Percentiles rank a stretch among this genome's conserved stretches.
Conservation (phyloP, 2,797 vertebrate species). For the Gymnopithys bicolor region DNA sequence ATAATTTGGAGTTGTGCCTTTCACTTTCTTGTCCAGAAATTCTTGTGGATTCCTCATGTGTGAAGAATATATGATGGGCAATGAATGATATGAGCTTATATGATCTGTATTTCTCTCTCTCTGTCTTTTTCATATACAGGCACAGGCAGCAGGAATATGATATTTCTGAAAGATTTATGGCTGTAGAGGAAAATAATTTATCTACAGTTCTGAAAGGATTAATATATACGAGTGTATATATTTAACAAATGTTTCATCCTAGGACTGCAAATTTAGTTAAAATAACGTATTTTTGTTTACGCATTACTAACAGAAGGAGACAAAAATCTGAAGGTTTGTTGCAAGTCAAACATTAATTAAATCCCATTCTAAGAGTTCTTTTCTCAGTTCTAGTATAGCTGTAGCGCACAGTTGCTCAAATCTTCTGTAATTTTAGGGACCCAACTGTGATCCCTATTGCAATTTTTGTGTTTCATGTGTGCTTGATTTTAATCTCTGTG, state of each 20-base stretch:
- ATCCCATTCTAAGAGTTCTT: neutral
- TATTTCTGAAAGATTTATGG: neutral
- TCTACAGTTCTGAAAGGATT: neutral
- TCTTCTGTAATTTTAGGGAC: neutral
- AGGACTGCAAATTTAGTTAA: neutral
- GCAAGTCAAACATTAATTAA: neutral
- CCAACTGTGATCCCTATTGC: neutral
- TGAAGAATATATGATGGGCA: neutral
- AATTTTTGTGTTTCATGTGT: neutral
- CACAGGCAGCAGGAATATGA: neutral
- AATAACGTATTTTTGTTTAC: neutral
- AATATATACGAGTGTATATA: neutral
- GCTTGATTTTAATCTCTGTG: neutral
- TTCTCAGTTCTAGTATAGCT: neutral
- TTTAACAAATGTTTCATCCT: neutral
- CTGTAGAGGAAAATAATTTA: neutral
- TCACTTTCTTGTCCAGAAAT: neutral
- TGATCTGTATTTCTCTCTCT: neutral
- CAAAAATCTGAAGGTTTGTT: neutral
- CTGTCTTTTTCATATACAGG: neutral
- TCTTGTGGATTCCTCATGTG: neutral
- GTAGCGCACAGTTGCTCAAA: neutral
- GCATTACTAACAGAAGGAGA: neutral
- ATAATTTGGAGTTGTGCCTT: neutral
- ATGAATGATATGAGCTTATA: neutral